These are phyloP conservation scores for Onthophagus sagittarius DNA, from an alignment of 2,888 invertebrate genomes.

Conservation along the genomic window DNA sequence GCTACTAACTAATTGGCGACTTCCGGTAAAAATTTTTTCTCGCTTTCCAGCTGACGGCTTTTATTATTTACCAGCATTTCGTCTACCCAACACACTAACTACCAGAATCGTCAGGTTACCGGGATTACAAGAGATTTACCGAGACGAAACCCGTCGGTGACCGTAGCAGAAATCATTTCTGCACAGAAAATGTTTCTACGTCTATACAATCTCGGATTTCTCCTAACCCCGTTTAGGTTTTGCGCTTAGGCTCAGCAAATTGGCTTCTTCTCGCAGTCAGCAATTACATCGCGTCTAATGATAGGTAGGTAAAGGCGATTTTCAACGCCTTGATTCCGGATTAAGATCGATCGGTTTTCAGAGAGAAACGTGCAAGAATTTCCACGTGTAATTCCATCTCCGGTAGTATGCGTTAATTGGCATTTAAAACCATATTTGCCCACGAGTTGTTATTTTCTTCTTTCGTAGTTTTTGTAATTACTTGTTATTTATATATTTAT, in stretches of 20 bases:
- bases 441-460: too few relatives aligned
- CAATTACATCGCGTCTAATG: background rate
- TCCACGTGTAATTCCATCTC: background rate
- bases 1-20: background rate
- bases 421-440: background rate
- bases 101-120: too few relatives aligned
- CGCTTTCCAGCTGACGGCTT: background rate
- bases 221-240: background rate
- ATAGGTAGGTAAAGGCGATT: background rate
- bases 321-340: background rate
- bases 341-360: background rate
- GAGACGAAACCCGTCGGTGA: too few relatives aligned
- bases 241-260: background rate
- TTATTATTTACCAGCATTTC: background rate
- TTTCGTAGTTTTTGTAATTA: too few relatives aligned
- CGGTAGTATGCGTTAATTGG: background rate
- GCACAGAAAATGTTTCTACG: background rate
- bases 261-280: background rate
- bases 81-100: too few relatives aligned
- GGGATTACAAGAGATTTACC: too few relatives aligned
- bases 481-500: too few relatives aligned
- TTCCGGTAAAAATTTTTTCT: background rate
- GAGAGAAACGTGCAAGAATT: background rate
- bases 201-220: background rate
- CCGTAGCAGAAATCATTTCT: too few relatives aligned